Percentiles rank a stretch among this genome's conserved stretches.
These are phyloP conservation scores for Sula dactylatra DNA, from an alignment of 2,113 vertebrate genomes.

Conservation along the genomic window DNA sequence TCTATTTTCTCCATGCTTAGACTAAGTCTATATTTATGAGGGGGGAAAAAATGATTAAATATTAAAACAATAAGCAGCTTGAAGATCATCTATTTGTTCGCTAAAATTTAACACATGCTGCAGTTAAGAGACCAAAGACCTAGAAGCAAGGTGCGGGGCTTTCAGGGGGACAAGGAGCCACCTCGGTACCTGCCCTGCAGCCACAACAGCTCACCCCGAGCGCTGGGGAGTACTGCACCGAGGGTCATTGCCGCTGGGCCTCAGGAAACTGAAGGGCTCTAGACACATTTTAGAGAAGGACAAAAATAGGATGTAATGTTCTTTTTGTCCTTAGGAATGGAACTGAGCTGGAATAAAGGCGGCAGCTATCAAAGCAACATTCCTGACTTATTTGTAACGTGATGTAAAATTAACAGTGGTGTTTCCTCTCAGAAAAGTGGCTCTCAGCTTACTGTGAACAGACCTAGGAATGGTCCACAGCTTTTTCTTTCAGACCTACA, in stretches of 20 bases:
- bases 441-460: background rate
- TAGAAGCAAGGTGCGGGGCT: conserved; percentile 32
- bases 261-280: background rate
- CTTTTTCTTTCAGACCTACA: background rate
- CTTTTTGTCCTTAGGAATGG: background rate
- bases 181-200: background rate
- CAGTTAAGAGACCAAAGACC: conserved; percentile 7
- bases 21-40: conserved; percentile 1
- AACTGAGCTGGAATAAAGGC: background rate
- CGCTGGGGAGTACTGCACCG: background rate
- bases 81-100: conserved; percentile 34
- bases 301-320: background rate
- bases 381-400: background rate
- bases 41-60: background rate
- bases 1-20: conserved; percentile 5
- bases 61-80: conserved; percentile 29
- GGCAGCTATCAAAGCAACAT: background rate
- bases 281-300: background rate
- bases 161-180: background rate
- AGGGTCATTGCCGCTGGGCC: background rate
- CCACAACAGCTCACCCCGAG: background rate
- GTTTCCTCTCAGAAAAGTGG: background rate
- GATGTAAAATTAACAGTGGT: background rate
- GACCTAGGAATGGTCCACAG: background rate
- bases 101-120: conserved; percentile 7